Conservation (phyloP, 2,113 vertebrate species). For the Varanus komodoensis region DNA sequence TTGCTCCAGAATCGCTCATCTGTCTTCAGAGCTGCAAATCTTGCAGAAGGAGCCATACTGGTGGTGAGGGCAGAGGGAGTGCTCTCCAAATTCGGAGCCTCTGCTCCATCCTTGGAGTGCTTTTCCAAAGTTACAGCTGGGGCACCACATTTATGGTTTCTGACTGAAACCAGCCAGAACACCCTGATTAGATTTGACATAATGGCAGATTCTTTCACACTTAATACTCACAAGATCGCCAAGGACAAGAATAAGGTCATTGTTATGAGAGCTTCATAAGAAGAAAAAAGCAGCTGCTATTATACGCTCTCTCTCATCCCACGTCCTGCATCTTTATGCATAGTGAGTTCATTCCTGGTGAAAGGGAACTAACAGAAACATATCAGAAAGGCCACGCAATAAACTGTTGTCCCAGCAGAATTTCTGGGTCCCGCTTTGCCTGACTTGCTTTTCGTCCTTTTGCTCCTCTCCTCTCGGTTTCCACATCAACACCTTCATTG, state of each 20-base stretch:
- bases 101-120: too few relatives aligned
- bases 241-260: slow-evolving; percentile 17
- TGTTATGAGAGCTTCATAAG: not conserved
- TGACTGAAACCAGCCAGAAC: too few relatives aligned
- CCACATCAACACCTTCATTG: not conserved
- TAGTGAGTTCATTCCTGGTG: not conserved
- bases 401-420: not conserved
- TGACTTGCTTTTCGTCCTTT: not conserved
- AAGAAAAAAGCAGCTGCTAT: slow-evolving; percentile 2
- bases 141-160: too few relatives aligned
- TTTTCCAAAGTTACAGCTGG: too few relatives aligned
- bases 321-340: slow-evolving; percentile 9
- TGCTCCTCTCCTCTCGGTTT: not conserved
- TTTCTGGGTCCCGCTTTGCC: not conserved
- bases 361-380: not conserved
- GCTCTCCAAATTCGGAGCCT: too few relatives aligned
- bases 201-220: not conserved
- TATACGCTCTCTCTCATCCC: not conserved
- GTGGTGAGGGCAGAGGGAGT: too few relatives aligned
- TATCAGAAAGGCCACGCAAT: not conserved
- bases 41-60: too few relatives aligned
- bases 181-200: not conserved
- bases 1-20: too few relatives aligned
- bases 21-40: too few relatives aligned
- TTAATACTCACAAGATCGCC: not conserved